Evolutionary conservation across 2,113 vertebrate genomes (phyloP).

Genomic region (Dromiciops gliroides): DNA sequence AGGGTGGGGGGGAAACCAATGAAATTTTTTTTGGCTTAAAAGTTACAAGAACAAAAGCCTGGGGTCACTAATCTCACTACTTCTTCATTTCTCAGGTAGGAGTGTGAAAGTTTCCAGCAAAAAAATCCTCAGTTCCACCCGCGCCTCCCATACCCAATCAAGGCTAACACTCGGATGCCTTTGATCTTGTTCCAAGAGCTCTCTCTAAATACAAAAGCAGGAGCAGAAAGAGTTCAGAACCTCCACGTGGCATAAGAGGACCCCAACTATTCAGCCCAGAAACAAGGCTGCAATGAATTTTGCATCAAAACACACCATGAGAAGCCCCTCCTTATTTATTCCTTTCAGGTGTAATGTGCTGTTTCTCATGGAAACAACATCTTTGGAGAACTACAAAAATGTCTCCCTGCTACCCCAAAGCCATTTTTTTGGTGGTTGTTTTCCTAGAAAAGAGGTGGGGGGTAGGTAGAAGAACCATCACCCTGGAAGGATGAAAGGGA

Average conservation of each 20-base stretch:
- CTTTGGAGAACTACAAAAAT: not conserved
- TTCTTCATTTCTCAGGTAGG: slow-evolving; percentile 53
- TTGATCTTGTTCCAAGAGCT: slow-evolving; percentile 64
- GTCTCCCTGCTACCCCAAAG: not conserved
- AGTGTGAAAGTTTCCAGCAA: slow-evolving; percentile 56
- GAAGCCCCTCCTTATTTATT: slow-evolving; percentile 13
- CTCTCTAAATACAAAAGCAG: slow-evolving; percentile 57
- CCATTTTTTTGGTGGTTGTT: slow-evolving; percentile 27
- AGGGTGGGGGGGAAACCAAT: not conserved
- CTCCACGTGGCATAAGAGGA: slow-evolving; percentile 33
- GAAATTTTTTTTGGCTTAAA: not conserved
- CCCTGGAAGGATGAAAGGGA: not conserved
- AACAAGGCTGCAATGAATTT: slow-evolving; percentile 43
- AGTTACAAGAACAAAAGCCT: not conserved
- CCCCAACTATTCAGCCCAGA: slow-evolving; percentile 31
- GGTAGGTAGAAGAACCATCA: not conserved
- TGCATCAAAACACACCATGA: slow-evolving; percentile 49
- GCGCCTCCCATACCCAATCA: not conserved
- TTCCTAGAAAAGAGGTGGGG: not conserved
- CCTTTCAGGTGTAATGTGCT: slow-evolving; percentile 23
- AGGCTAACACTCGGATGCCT: slow-evolving; percentile 55
- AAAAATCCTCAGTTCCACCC: slow-evolving; percentile 14
- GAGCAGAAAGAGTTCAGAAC: slow-evolving; percentile 41
- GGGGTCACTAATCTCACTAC: slow-evolving; percentile 21
- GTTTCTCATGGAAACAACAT: not conserved